Conservation (phyloP, 2,113 vertebrate genomes). For the Hassar affinis region DNA sequence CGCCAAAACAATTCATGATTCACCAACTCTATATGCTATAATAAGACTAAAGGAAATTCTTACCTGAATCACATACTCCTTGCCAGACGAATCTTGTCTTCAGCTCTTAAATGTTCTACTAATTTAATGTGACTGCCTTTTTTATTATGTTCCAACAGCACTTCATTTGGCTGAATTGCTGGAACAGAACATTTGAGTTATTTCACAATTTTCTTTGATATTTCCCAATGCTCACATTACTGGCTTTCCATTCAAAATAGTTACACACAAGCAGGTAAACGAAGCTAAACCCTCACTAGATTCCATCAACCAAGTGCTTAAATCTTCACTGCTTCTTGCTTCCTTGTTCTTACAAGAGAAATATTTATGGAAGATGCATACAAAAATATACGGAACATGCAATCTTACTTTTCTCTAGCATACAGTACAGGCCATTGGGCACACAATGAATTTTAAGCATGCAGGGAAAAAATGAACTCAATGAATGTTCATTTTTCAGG, state of each 20-base stretch:
- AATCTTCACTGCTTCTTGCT: constrained; percentile 9
- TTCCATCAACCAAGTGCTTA: constrained; percentile 11
- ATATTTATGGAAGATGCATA: constrained; percentile 34
- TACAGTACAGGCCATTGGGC: neutral
- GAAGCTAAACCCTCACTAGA: constrained; percentile 30
- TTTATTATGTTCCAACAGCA: constrained; percentile 44
- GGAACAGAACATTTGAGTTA: constrained; percentile 37
- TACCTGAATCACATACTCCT: constrained; percentile 12
- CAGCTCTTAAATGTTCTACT: constrained; percentile 32
- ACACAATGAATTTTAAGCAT: constrained; percentile 38
- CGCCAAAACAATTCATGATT: neutral
- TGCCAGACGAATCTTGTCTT: neutral
- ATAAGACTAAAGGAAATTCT: constrained; percentile 32
- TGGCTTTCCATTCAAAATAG: constrained; percentile 42
- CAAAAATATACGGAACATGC: neutral
- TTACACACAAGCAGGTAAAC: constrained; percentile 42
- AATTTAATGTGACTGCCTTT: constrained; percentile 36
- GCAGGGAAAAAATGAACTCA: neutral
- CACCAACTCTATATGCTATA: neutral
- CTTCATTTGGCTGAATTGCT: constrained; percentile 50
- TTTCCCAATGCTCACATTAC: constrained; percentile 50
- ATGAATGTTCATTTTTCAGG: constrained; percentile 16
- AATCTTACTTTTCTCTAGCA: constrained; percentile 12
- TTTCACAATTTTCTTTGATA: constrained; percentile 48
- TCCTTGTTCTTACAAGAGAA: neutral